Base-by-base conservation (phyloP, 1,140 invertebrate genomes). In the Pomacea maculata region DNA sequence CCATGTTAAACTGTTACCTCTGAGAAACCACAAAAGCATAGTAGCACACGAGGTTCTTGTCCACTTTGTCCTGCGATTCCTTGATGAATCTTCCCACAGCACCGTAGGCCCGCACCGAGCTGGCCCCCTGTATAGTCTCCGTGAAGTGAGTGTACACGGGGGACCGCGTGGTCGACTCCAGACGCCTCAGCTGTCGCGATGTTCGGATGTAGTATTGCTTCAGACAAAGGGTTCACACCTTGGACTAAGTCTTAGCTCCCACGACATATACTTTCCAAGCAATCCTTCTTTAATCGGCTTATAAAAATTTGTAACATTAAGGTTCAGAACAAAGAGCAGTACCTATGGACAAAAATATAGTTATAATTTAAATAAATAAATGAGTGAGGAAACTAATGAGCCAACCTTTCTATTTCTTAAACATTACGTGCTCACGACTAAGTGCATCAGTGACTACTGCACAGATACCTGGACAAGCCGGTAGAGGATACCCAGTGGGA, bases 401-500 rank as follows among this genome's bases (percentile, higher is more conserved):
- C 6, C 34, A 45, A 45, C 34, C 34, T 45, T 45, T 45, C 34
- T 45, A 2, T 45, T 45, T 45, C 34, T 45, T 45, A 45, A 45
- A 25, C 25, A 25, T 25, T 45, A 45, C 34, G 34, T 45, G 34
- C 1, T 45, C 34, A 45, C 3, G 34, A 45, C 6, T 45, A 2
- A 6, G 6, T 45, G 2, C 3, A 45, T 45, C 34, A 45, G 34
- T 45, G 34, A 45, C 34, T 45, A 45, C 34, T 45, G 34, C 57
- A 61, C 9, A 21, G 65, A n/a, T 82, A 94, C 93, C 91, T 94
- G 93, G 83, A 97, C 95, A 85, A 98, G 95, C 89, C 96, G 97
- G 92, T 98, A 98, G 72, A 98, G 83, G n/a, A 96, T 82, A 72
- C 94, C 95, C 85, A 98, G 94, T 17, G 97, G 96, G 83, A 97